Percentiles rank a stretch among this genome's conserved stretches.
Evolutionary conservation across 1,140 invertebrate genomes (phyloP).

Genomic region (Microvelia longipes): DNA sequence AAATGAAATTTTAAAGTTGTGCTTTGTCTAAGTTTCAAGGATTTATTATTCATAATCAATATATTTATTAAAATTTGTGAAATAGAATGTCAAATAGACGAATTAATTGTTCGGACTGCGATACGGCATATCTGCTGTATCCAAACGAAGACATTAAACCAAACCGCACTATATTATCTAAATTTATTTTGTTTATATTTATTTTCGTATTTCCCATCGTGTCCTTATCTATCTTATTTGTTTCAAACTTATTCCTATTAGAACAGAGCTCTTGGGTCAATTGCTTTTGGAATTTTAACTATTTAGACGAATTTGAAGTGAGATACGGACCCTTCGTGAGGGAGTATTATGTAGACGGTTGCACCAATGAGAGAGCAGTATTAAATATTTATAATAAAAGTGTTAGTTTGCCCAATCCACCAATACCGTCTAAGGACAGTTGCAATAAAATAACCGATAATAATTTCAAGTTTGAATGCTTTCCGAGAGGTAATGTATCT

Average conservation of each 20-base stretch:
- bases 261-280: not conserved
- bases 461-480: constrained; percentile 10
- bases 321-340: not conserved
- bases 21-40: no score
- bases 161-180: not conserved
- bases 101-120: not conserved
- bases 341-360: not conserved
- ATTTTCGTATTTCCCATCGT: not conserved
- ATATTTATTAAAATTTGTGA: no score
- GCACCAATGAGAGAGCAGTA: not conserved
- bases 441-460: constrained; percentile 4
- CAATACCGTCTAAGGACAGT: not conserved
- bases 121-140: not conserved
- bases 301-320: not conserved
- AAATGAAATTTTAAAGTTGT: no score
- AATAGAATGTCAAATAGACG: not conserved
- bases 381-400: not conserved
- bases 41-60: no score
- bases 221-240: not conserved
- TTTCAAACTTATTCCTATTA: not conserved
- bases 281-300: not conserved
- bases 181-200: not conserved
- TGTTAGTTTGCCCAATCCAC: constrained; percentile 1
- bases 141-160: not conserved
- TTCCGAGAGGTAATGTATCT: constrained; percentile 9